A percentile compares a stretch with the other conserved stretches of the same genome.
Evolutionary conservation across 1,140 invertebrate genomes (phyloP).

Genomic region (Sitophilus oryzae): DNA sequence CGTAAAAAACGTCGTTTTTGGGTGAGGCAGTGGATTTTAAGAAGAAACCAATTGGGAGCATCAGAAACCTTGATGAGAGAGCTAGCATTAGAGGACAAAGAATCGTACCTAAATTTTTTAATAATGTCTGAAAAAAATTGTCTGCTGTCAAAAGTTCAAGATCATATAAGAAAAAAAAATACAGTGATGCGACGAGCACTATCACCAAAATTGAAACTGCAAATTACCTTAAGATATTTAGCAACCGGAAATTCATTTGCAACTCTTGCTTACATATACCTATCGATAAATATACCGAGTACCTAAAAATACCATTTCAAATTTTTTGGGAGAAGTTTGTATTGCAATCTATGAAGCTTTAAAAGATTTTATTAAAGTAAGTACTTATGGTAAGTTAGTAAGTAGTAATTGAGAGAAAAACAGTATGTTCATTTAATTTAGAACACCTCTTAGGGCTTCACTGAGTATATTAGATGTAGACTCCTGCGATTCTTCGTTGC

Average conservation of each 20-base stretch:
- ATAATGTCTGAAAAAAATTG: constrained; percentile 30
- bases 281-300: too few species aligned
- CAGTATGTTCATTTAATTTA: constrained; percentile 9
- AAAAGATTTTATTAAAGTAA: constrained; percentile 31
- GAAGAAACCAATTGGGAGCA: constrained; percentile 26
- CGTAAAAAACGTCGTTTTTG: constrained; percentile 29
- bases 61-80: constrained; percentile 26
- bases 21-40: constrained; percentile 29
- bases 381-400: constrained; percentile 16
- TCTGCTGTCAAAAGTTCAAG: constrained; percentile 25
- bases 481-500: constrained; percentile 16
- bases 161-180: constrained; percentile 35
- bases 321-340: constrained; percentile 23
- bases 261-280: constrained; percentile 18
- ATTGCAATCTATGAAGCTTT: constrained; percentile 26
- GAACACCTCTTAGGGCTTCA: constrained; percentile 20
- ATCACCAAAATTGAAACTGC: constrained; percentile 32
- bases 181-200: constrained; percentile 36
- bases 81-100: constrained; percentile 29
- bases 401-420: background rate
- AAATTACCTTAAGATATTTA: constrained; percentile 35
- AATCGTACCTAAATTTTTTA: constrained; percentile 29
- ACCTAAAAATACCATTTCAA: constrained; percentile 30
- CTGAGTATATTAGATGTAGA: constrained; percentile 23
- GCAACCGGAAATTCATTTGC: constrained; percentile 27